Evolutionary conservation across 2,113 vertebrate species (phyloP).

Genomic region (Engystomops pustulosus): DNA sequence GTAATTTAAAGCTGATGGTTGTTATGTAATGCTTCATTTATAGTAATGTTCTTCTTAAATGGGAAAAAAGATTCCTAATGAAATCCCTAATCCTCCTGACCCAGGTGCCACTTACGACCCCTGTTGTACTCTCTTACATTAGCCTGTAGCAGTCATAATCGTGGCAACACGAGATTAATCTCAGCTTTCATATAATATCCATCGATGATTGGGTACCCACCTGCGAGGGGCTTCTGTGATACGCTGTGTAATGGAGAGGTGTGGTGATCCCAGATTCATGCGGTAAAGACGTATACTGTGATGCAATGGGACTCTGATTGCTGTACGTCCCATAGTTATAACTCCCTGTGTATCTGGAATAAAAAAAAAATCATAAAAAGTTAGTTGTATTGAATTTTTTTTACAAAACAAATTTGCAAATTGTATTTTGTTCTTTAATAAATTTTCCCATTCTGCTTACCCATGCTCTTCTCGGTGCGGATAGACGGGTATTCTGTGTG

Average conservation of each 20-base stretch:
- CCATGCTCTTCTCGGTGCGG: constrained; percentile 93
- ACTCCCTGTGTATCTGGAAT: constrained; percentile 87
- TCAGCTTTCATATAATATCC: neutral
- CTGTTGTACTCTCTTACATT: too few species aligned
- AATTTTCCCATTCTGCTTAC: constrained; percentile 70
- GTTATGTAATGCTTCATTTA: too few species aligned
- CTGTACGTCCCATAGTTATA: constrained; percentile 96
- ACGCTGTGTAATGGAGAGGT: constrained; percentile 93
- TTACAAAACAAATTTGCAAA: too few species aligned
- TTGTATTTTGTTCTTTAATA: neutral
- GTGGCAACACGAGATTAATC: neutral
- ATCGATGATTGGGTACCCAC: constrained; percentile 70
- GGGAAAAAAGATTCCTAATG: too few species aligned
- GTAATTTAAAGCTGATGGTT: too few species aligned
- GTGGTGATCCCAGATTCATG: constrained; percentile 88
- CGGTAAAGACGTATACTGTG: constrained; percentile 90
- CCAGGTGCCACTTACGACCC: too few species aligned
- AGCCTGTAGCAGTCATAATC: too few species aligned
- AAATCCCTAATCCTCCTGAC: too few species aligned
- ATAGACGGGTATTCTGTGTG: constrained; percentile 93
- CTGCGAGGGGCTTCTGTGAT: constrained; percentile 93
- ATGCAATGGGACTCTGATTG: constrained; percentile 96
- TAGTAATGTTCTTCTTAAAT: too few species aligned
- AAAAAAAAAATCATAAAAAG: neutral
- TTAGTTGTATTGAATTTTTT: neutral